Base-by-base conservation (phyloP, 2,888 invertebrate species). In the Elegia similella region DNA sequence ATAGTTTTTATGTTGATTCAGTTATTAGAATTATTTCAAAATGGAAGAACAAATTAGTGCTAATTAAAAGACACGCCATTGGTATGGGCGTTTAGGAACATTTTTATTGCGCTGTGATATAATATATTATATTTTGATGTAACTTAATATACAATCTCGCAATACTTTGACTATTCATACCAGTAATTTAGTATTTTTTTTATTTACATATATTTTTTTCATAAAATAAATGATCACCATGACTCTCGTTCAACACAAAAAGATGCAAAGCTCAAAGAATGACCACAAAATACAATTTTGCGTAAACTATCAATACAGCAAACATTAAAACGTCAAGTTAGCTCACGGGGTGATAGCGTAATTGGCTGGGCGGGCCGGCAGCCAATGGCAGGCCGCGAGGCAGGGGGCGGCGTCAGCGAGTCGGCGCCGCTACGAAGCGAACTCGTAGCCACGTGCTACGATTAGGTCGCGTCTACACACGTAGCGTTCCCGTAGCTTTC, bases 291-390 rank as follows among this genome's bases (percentile, higher is more conserved):
- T 23, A 38, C 38, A 38, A 8, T 46, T 46, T 29, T 23, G 46
- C 44, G 47, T 48, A 60, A 73, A 75, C 74, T 75, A 72, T 75
- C 75, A 73, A 76, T 70, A 76, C 69, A 66, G 81, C 78, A 85
- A 88, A 88, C 86, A 87, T 88, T 87, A 86, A 85, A 86, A 89
- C 85, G 91, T 90, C 90, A 90, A 88, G 86, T 88, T 75, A 76
- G 76, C 74, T 73, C 67, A 64, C 66, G 76, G 82, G 69, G 73
- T 64, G 79, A 75, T 82, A 75, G 80, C 80, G 80, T 86, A 85
- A 88, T 87, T 86, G 87, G 67, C 82, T 82, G 87, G 86, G 88
- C 88, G 88, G 80, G 70, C 64, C 64, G 66, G 60, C 72, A 70
- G 68, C 91, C 91, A 91, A 91, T 91, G 73, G 75, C 74, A 67